Evolutionary conservation across 1,140 invertebrate species (phyloP), one percentile per base, ranked within the genome.

Genomic region (Pseudomyrmex pallidus): DNA sequence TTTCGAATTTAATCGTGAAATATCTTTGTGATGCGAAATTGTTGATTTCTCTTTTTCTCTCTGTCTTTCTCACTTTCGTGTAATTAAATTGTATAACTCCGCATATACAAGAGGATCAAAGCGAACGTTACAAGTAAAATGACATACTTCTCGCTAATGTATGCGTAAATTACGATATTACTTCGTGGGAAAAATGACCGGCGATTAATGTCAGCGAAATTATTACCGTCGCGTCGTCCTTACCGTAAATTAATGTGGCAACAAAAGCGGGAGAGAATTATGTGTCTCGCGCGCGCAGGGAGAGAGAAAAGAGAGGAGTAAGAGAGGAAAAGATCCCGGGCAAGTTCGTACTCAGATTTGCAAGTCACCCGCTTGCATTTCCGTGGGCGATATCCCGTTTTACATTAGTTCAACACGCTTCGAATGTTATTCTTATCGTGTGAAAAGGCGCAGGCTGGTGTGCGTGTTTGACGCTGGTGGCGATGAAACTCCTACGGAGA

Each of bases 321-420:
- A 5, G 25, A 35, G 25, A 35, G 44, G 20, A 72, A 25, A 70
- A 59, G 76, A 78, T 70, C 54, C 20, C 44, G 35, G 35, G 48
- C 74, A 76, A 48, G 46, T 67, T 48, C 48, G 35, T 64, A 22
- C 22, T 5, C 15, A 61, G 54, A 84, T 78, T 56, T 48, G 10
- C 44, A 72, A 66, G 54, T 64, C 64, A 59, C 25, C 20, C 67
- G 35, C 48, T 35, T 56, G 15, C 44, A 59, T 61, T 70, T 22
- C 57, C 85, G 85, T 87, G 68, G 85, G 63, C 50, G 85, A 66
- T 87, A 78, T 87, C 73, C 85, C 85, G 82, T 87, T 87, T 87
- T 61, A 74, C 85, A 61, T 84, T 68, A 84, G 74, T 64, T 76
- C 61, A 80, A 84, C 85, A 61, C 52, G 59, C 70, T 46, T 64